A percentile compares a stretch with the other conserved stretches of the same genome.
Evolutionary conservation across 2,888 invertebrate species (phyloP).

Genomic region (Latrodectus elegans): DNA sequence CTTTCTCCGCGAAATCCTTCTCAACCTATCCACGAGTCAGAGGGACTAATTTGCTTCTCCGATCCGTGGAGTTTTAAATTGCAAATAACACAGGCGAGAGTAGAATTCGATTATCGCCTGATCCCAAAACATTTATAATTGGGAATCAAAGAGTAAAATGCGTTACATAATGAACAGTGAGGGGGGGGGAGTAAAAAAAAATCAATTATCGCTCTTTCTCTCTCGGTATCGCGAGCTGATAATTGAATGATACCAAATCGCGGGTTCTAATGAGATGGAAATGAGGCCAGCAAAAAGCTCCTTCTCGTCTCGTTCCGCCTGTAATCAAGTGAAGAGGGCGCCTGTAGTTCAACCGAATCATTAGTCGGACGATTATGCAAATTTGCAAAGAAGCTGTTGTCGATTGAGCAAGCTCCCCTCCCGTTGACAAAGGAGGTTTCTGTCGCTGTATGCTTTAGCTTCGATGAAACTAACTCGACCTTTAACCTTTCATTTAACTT

Average conservation of each 20-base stretch:
- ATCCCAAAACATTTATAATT: constrained; percentile 55
- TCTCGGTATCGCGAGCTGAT: constrained; percentile 13
- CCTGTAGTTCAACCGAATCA: constrained; percentile 4
- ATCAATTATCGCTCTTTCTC: constrained; percentile 42
- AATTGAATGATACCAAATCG: constrained; percentile 59
- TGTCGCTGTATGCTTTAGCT: not conserved
- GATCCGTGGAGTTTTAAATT: not conserved
- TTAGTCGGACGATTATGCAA: constrained; percentile 48
- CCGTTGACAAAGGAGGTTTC: constrained; percentile 27
- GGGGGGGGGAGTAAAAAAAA: constrained; percentile 15
- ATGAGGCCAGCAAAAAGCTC: constrained; percentile 46
- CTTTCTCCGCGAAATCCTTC: too few species aligned
- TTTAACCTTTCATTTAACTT: too few species aligned
- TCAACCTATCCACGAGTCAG: too few species aligned
- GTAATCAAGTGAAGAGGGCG: constrained; percentile 23
- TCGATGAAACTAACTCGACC: too few species aligned
- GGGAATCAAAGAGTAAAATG: constrained; percentile 48
- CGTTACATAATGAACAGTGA: constrained; percentile 22
- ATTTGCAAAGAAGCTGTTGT: constrained; percentile 15
- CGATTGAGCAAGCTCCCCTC: constrained; percentile 8
- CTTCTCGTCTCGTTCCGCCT: constrained; percentile 9
- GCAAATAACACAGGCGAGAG: constrained; percentile 9
- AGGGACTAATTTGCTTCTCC: not conserved
- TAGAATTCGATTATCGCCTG: constrained; percentile 1
- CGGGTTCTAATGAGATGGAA: constrained; percentile 55